Evolutionary conservation across 2,797 vertebrate genomes (phyloP), one percentile per base, ranked within the genome.

Genomic region (Rhabdophis nuchalis): DNA sequence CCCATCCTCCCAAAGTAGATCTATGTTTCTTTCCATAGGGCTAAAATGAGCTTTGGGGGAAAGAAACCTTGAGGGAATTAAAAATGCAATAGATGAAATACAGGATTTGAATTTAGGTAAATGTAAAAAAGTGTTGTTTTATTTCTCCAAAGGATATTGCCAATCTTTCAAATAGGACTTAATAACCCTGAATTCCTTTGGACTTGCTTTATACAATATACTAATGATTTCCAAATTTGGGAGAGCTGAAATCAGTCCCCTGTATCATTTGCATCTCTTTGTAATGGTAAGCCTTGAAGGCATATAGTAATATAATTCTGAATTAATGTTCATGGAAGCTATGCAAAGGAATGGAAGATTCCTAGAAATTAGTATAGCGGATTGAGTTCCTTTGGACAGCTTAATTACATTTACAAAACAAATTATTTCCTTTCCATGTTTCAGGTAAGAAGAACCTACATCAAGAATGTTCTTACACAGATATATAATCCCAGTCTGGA

Each of bases 231-330:
- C 61, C 36, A 57, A 57, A 36, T 86, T 82, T 82, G 10, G 56
- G 0, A 46, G 1, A 10, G 58, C 86, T 25, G 86, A 53, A 87
- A 58, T 88, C 46, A 58, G 57, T 93, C 92, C 64, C 86, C 90
- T 58, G 8, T 11, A 41, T 14, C 27, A n/a, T 93, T 93, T 93
- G 85, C 52, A 90, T 90, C 54, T 92, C 46, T 92, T 90, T 89
- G 50, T 93, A 4, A 4, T 92, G 89, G 89, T 87, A 91, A 85
- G 91, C 85, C 86, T 85, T 50, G 77, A 89, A 91, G 82, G 92
- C 6, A 0, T 18, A 20, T 46, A 88, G 72, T 85, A 91, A 85
- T 36, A 27, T 92, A 72, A 52, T 25, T 82, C 64, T n/a, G 68
- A 87, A n/a, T 77, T 91, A 0, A 54, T 20, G 11, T 91, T 90